Base-by-base conservation (phyloP, 2,888 invertebrate species). In the Sylvicola fuscatus region DNA sequence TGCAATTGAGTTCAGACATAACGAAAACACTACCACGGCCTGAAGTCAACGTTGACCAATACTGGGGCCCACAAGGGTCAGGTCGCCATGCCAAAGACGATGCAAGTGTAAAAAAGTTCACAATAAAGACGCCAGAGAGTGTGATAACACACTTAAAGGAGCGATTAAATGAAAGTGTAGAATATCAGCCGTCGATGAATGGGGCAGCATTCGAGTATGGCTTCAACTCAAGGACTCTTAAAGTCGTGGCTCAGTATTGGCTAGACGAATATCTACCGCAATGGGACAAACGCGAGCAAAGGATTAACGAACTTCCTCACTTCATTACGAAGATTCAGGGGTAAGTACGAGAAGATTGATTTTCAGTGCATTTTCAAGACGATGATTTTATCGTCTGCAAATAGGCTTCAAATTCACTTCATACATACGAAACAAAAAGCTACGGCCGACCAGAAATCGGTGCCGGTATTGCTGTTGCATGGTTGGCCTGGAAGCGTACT, bases 401-500 rank as follows among this genome's bases (percentile, higher is more conserved):
- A 27, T 39, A 54, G 42, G 45, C 58, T 47, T 50, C 62, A 73
- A 40, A 64, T 81, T 40, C 75, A 80, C 49, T 82, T 70, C 49
- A 51, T 79, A 13, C 75, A 71, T 44, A 64, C 67, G 2, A 75
- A 72, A 53, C 71, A 72, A 5, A 13, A 29, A n/a, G 14, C 6
- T 4, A 10, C 5, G 14, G 5, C 29, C 14, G 54, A 57, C 27
- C 51, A 48, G 14, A 60, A 47, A 49, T 51, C 53, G 38, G 57
- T 57, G 39, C 58, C 58, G n/a, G 47, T 58, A 2, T 17, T 58
- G 3, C 45, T 90, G 33, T 56, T 81, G 12, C 89, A 92, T 51
- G 90, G 90, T 29, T 90, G 90, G 90, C 87, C 89, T 1, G 84
- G 89, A 1, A 82, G 82, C 0, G 66, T 87, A 2, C 62, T 74